Evolutionary conservation across 2,113 vertebrate species (phyloP).

Genomic region (Calyptommatus sinebrachiatus): DNA sequence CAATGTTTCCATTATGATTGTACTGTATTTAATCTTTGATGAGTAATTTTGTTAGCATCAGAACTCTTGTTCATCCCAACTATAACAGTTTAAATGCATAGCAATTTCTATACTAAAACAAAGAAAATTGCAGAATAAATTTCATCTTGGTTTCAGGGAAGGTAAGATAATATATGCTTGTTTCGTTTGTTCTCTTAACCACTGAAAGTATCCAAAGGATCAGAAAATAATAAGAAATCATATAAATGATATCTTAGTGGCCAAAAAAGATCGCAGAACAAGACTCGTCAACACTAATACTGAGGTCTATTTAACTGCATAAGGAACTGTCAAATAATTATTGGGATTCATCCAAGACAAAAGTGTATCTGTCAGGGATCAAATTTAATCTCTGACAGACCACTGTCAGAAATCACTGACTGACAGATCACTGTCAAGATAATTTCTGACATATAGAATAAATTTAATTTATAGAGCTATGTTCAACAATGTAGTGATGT

Average conservation of each 20-base stretch:
- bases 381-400: conserved; percentile 52
- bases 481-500: conserved; percentile 43
- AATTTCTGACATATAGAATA: conserved; percentile 50
- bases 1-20: conserved; percentile 41
- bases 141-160: conserved; percentile 48
- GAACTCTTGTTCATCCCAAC: conserved; percentile 57
- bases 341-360: conserved; percentile 52
- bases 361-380: conserved; percentile 58
- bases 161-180: conserved; percentile 41
- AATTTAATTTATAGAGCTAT: conserved; percentile 59
- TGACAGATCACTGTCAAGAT: conserved; percentile 27
- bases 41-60: conserved; percentile 54
- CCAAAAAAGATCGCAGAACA: conserved; percentile 62
- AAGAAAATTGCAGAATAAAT: conserved; percentile 54
- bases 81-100: conserved; percentile 58
- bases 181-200: conserved; percentile 49
- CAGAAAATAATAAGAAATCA: conserved; percentile 54
- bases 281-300: conserved; percentile 64
- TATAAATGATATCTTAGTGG: conserved; percentile 35
- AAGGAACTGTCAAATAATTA: conserved; percentile 58
- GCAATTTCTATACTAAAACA: conserved; percentile 45
- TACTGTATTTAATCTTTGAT: conserved; percentile 54
- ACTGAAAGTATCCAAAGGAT: conserved; percentile 53
- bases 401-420: no score
- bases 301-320: conserved; percentile 36